Evolutionary conservation across 2,888 invertebrate genomes (phyloP).

Genomic region (Noctua pronuba): DNA sequence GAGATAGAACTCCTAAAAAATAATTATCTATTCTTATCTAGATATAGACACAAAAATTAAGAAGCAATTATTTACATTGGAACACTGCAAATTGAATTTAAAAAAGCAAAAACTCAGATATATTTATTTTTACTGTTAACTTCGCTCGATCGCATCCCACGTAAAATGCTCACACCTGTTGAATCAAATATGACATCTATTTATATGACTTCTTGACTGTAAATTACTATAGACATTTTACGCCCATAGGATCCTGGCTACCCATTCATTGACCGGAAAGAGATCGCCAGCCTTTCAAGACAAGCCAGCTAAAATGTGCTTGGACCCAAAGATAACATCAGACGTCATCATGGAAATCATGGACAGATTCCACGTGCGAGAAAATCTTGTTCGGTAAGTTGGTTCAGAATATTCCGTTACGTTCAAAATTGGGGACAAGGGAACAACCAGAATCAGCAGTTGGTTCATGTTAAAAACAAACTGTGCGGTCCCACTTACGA

Average conservation of each 20-base stretch:
- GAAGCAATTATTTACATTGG: background rate
- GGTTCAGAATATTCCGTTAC: background rate
- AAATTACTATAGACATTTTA: background rate
- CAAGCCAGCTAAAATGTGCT: conserved; percentile 86
- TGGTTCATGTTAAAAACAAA: background rate
- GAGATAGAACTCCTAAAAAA: background rate
- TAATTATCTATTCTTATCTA: background rate
- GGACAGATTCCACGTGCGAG: conserved; percentile 85
- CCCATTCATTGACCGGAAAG: conserved; percentile 91
- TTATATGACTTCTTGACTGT: no score
- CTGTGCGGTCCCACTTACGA: background rate
- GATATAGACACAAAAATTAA: background rate
- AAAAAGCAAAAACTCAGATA: background rate
- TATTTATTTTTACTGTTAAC: background rate
- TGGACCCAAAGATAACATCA: conserved; percentile 89
- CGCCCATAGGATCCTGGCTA: conserved; percentile 87
- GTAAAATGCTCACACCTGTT: conserved; percentile 15
- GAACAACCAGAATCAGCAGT: background rate
- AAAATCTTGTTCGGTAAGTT: conserved; percentile 88
- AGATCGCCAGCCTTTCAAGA: conserved; percentile 89
- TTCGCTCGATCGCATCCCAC: background rate
- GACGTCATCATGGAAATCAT: conserved; percentile 90
- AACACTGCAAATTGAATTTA: background rate
- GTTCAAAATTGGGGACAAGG: background rate
- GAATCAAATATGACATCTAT: background rate